These are phyloP conservation scores for Gyps fulvus DNA, from an alignment of 2,113 vertebrate genomes.

Conservation along the genomic window DNA sequence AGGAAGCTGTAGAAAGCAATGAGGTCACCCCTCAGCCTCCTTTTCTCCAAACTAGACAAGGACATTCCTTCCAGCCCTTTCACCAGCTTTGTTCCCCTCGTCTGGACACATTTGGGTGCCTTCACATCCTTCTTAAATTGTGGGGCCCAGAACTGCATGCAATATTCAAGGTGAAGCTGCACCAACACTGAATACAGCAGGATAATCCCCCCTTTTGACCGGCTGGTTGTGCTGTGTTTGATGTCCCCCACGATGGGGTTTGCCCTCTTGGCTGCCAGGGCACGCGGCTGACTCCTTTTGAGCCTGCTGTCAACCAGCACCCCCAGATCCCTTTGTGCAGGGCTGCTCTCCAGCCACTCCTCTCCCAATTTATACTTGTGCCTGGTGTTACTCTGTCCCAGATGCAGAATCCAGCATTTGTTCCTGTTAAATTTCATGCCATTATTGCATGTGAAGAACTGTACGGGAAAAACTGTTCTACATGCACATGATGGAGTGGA, in stretches of 20 bases:
- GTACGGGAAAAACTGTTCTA: not conserved
- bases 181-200: not conserved
- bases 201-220: not conserved
- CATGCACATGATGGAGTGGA: not conserved
- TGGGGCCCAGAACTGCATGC: no score
- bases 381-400: accelerated
- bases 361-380: not conserved
- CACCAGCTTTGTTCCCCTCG: no score
- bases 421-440: not conserved
- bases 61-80: no score
- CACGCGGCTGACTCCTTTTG: not conserved
- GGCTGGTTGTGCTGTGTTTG: not conserved
- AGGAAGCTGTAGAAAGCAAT: not conserved
- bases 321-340: not conserved
- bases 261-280: not conserved
- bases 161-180: not conserved
- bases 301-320: not conserved
- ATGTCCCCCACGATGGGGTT: not conserved
- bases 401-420: not conserved
- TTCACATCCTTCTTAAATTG: no score
- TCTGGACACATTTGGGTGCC: no score
- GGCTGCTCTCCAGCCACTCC: not conserved
- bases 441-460: not conserved
- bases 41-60: not conserved
- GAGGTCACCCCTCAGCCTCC: not conserved